Conservation (phyloP, 1,140 invertebrate genomes). For the Conus ventricosus region DNA sequence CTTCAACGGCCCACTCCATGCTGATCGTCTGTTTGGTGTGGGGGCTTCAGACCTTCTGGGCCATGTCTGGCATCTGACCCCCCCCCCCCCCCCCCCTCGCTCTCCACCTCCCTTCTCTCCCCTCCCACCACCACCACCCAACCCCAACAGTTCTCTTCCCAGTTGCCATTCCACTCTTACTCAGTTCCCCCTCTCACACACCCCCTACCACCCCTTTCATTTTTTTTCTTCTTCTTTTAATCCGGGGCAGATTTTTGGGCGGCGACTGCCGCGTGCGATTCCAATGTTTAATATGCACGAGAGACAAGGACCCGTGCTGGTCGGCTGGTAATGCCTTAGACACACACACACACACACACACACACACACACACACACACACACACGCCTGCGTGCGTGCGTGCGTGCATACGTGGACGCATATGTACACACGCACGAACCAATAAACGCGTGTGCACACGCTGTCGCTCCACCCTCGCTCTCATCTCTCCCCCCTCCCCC, state of each 20-base stretch:
- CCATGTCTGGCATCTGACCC: no score
- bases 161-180: background rate
- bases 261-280: background rate
- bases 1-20: background rate
- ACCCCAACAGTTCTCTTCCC: background rate
- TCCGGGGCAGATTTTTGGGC: background rate
- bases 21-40: slow-evolving; percentile 18
- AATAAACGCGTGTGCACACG: no score
- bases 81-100: background rate
- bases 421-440: no score
- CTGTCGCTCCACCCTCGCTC: background rate
- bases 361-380: no score
- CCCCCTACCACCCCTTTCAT: background rate
- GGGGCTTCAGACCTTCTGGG: background rate
- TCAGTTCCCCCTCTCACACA: background rate
- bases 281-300: slow-evolving; percentile 30
- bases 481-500: background rate
- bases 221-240: background rate
- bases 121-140: no score
- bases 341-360: no score
- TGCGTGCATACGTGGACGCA: no score
- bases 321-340: no score
- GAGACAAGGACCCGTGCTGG: no score
- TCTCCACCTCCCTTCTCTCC: no score
- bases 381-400: no score